phyloP scores from a whole-genome alignment of 2,113 vertebrate genomes.

The Hypanus sabinus region DNA sequence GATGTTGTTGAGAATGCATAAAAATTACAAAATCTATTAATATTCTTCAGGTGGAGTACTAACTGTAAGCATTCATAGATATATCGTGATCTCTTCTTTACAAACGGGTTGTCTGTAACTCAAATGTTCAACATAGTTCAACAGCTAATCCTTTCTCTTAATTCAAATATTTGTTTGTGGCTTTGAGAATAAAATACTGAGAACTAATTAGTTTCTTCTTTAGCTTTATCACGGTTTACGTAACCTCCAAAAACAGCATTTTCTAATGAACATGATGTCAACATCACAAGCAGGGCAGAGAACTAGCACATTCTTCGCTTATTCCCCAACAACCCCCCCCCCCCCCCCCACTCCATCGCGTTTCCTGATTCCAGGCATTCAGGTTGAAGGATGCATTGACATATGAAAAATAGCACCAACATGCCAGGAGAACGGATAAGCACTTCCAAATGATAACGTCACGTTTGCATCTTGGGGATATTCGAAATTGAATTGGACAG shows the following conservation, averaged over 20 bases:
- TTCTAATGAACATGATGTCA: neutral
- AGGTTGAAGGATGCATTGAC: no score
- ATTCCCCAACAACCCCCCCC: no score
- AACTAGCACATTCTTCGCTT: neutral
- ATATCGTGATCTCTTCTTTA: neutral
- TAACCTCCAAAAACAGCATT: neutral
- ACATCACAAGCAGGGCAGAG: neutral
- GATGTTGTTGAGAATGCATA: neutral
- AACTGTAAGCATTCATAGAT: neutral
- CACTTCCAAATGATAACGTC: neutral
- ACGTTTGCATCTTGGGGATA: no score
- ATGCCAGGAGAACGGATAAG: neutral
- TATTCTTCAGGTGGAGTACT: neutral
- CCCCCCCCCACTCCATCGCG: neutral
- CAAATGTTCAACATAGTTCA: neutral
- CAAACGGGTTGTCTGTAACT: neutral
- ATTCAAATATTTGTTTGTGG: neutral
- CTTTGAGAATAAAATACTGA: neutral
- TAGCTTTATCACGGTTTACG: neutral
- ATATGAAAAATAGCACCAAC: neutral
- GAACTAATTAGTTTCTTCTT: neutral
- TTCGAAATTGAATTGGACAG: neutral
- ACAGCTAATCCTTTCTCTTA: neutral
- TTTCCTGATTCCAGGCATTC: neutral
- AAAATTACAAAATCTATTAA: neutral